A percentile compares a stretch with the other conserved stretches of the same genome.
Conservation (phyloP, 2,797 vertebrate genomes). For the Vultur gryphus region DNA sequence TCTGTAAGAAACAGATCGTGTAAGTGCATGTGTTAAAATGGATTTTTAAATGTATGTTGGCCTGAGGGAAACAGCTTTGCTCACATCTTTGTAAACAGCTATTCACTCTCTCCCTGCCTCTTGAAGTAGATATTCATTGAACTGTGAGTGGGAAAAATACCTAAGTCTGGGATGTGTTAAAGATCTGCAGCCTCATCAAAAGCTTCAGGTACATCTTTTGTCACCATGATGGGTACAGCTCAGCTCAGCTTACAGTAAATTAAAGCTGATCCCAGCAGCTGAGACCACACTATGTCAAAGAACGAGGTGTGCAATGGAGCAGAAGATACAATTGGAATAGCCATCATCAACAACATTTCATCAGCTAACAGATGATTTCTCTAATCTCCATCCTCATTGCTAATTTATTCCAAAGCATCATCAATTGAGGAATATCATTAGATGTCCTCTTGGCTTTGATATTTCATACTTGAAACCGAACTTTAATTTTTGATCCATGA, state of each 20-base stretch:
- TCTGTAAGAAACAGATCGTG: neutral
- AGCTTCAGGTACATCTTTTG: constrained; percentile 41
- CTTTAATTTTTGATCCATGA: constrained; percentile 55
- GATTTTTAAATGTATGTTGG: constrained; percentile 29
- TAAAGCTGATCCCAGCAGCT: constrained; percentile 44
- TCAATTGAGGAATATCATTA: constrained; percentile 45
- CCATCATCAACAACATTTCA: constrained; percentile 27
- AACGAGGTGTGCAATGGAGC: constrained; percentile 54
- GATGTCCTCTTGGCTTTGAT: constrained; percentile 33
- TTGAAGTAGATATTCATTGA: constrained; percentile 28
- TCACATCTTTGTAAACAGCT: constrained; percentile 49
- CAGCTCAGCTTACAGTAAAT: constrained; percentile 38
- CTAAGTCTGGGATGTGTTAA: neutral
- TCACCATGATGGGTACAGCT: constrained; percentile 28
- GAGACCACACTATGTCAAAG: constrained; percentile 28
- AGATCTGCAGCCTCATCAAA: constrained; percentile 38
- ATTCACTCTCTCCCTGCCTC: neutral
- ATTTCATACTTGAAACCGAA: constrained; percentile 47
- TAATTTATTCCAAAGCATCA: constrained; percentile 54
- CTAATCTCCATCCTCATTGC: constrained; percentile 9
- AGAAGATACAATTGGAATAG: constrained; percentile 54
- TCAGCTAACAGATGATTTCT: constrained; percentile 59
- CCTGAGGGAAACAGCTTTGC: constrained; percentile 34
- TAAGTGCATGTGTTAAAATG: constrained; percentile 10
- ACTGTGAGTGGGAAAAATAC: constrained; percentile 9